These are phyloP conservation scores for Indicator maculatus DNA, from an alignment of 2,113 vertebrate genomes.

Conservation along the genomic window DNA sequence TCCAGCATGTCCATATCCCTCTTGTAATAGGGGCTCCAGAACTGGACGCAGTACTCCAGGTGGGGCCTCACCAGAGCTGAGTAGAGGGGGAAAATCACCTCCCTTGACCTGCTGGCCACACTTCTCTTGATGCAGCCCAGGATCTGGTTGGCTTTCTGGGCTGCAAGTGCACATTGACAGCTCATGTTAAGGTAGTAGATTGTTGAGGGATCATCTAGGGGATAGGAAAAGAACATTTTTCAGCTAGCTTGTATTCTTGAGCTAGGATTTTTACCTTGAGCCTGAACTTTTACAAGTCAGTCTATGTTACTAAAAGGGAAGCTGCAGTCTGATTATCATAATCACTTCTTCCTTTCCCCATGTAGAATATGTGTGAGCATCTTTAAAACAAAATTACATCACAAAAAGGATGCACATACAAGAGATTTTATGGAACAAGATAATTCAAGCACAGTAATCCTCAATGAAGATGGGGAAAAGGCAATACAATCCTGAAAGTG, in stretches of 20 bases:
- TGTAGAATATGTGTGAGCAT: neutral
- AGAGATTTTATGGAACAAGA: neutral
- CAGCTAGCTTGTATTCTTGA: neutral
- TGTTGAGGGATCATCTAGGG: neutral
- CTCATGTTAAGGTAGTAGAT: no score
- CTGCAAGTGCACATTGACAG: no score
- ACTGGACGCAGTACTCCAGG: no score
- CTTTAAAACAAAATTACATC: constrained; percentile 9
- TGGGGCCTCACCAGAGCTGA: no score
- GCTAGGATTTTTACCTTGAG: neutral
- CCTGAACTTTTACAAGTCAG: neutral
- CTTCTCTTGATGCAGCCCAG: no score
- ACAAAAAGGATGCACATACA: neutral
- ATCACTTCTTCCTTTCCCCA: neutral
- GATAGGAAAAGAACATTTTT: neutral
- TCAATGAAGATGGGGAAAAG: neutral
- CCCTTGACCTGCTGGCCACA: no score
- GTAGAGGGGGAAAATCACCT: no score
- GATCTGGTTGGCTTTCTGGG: no score
- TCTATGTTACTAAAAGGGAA: neutral
- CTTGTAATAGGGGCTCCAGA: no score
- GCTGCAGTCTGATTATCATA: neutral
- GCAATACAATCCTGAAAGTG: neutral
- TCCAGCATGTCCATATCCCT: no score
- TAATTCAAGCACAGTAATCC: neutral